Evolutionary conservation across 2,113 vertebrate genomes (phyloP).

Genomic region (Emydura subglobosa): DNA sequence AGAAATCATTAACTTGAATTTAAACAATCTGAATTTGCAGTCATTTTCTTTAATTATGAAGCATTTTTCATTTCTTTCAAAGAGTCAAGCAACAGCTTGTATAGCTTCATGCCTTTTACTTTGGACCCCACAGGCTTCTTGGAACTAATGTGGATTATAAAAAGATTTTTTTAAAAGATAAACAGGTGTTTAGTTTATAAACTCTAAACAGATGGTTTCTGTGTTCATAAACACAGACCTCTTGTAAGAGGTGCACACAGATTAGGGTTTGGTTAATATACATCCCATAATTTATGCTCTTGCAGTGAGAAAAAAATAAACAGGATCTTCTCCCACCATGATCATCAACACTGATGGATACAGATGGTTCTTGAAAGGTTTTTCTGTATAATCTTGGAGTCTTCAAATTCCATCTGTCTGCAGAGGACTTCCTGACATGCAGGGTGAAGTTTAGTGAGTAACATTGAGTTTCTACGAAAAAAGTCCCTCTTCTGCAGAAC

Average conservation of each 20-base stretch:
- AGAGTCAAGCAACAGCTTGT: conserved; percentile 2
- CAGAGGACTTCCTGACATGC: conserved; percentile 63
- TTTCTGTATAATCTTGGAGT: conserved; percentile 48
- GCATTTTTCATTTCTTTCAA: conserved; percentile 35
- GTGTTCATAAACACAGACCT: conserved; percentile 32
- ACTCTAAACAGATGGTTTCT: conserved; percentile 38
- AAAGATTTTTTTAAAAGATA: neutral
- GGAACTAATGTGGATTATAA: conserved; percentile 16
- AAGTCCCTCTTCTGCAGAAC: neutral
- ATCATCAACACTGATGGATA: conserved; percentile 32
- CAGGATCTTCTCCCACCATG: conserved; percentile 21
- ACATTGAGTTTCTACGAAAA: neutral
- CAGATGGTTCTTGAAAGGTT: conserved; percentile 9
- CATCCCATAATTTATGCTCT: conserved; percentile 20
- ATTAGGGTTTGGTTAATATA: neutral
- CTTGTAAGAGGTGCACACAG: neutral
- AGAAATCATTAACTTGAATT: neutral
- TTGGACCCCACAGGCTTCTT: conserved; percentile 6
- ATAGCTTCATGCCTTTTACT: neutral
- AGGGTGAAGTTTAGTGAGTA: conserved; percentile 41
- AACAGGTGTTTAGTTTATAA: conserved; percentile 57
- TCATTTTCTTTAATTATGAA: conserved; percentile 44
- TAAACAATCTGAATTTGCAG: neutral
- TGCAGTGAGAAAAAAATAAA: conserved; percentile 37
- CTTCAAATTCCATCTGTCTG: conserved; percentile 57